Evolutionary conservation across 2,797 vertebrate genomes (phyloP), one percentile per base, ranked within the genome.

Genomic region (Pristis pectinata): DNA sequence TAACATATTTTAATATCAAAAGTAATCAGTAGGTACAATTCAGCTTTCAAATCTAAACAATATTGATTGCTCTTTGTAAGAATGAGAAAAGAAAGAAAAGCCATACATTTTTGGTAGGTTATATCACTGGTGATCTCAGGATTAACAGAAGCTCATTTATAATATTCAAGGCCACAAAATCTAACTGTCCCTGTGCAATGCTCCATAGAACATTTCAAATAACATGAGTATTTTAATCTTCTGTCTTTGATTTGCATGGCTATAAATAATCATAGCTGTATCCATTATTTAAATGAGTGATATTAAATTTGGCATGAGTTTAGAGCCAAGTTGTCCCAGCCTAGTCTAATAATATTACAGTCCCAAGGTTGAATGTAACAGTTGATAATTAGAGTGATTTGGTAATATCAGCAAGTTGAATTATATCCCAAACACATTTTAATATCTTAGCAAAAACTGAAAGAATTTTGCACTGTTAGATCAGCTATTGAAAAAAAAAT

Each of bases 291-390:
- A 67, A 91, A 91, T 64, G 61, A 61, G 64, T 91, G 87, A 67
- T 64, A 91, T 91, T 91, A 91, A 91, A 91, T n/a, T 91, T 91
- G 87, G 87, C 87, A 67, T 67, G 87, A 67, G n/a, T 64, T 67
- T 91, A 67, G 87, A 67, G n/a, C 59, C 59, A 91, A 91, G n/a
- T 91, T 67, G 41, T 91, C 87, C 7, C n/a, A 67, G 59, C 59
- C 61, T 64, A 64, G 61, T 64, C 61, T n/a, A 91, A 64, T 41
- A 91, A 91, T 87, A 67, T 41, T 61, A 91, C 10, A 8, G 19
- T 91, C 87, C 87, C 49, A 9, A 91, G 59, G 61, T 91, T 41
- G 17, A 67, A 67, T 37, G 10, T 64, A 91, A 53, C 53, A 87
- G 37, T 87, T 64, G 87, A 64, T 91, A 67, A 91, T 67, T 67